These are phyloP conservation scores for Hyposoter didymator DNA, from an alignment of 2,888 invertebrate species.

Conservation along the genomic window DNA sequence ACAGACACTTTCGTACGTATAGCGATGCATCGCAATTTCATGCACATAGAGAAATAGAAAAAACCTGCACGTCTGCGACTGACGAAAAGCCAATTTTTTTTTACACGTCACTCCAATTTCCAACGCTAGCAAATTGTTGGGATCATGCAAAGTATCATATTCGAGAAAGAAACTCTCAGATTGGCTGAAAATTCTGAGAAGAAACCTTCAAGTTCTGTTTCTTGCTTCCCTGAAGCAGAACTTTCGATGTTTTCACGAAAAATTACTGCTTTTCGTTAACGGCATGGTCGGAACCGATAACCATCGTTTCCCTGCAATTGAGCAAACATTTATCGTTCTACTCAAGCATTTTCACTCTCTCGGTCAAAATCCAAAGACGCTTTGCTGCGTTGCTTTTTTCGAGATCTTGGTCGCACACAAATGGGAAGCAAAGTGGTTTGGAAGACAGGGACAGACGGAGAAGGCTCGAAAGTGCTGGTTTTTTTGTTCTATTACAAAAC, in stretches of 20 bases:
- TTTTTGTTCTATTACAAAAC: constrained; percentile 48
- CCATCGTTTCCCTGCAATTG: not conserved
- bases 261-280: not conserved
- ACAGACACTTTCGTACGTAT: too few species aligned
- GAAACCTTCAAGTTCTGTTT: not conserved
- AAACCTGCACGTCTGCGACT: not conserved
- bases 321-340: not conserved
- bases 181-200: not conserved
- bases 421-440: not conserved
- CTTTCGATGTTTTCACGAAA: not conserved
- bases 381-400: not conserved
- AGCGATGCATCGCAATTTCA: not conserved
- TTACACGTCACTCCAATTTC: not conserved
- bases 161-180: not conserved
- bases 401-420: not conserved
- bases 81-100: not conserved
- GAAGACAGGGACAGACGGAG: constrained; percentile 4
- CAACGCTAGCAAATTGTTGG: not conserved
- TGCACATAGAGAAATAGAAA: not conserved
- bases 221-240: not conserved
- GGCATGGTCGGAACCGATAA: too few species aligned
- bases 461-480: constrained; percentile 46
- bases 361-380: not conserved
- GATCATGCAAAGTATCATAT: not conserved
- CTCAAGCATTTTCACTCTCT: not conserved